Percentiles rank a stretch among this genome's conserved stretches.
phyloP scores from a whole-genome alignment of 1,140 invertebrate genomes.

The Cydia splendana region DNA sequence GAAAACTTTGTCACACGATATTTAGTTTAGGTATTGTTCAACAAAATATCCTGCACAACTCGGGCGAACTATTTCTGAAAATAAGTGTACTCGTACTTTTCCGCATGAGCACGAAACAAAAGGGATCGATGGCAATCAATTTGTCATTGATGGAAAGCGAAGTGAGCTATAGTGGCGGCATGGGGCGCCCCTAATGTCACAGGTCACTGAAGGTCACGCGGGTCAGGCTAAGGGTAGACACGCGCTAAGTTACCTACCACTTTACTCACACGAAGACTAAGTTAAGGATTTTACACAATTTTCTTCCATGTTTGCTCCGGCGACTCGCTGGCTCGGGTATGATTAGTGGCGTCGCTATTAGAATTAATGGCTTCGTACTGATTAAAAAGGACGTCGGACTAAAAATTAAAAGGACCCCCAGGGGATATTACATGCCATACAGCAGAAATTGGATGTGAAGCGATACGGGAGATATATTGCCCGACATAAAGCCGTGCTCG shows the following conservation, averaged over 20 bases:
- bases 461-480: constrained; percentile 74
- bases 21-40: constrained; percentile 35
- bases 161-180: constrained; percentile 24
- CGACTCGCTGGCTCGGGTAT: constrained; percentile 21
- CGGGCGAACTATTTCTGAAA: constrained; percentile 6
- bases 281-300: constrained; percentile 26
- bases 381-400: constrained; percentile 58
- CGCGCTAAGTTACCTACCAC: constrained; percentile 40
- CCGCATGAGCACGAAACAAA: constrained; percentile 30
- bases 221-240: constrained; percentile 47
- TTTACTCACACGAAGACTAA: constrained; percentile 20
- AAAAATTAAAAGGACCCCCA: constrained; percentile 67
- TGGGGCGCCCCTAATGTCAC: constrained; percentile 46
- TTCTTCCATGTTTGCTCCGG: constrained; percentile 18
- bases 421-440: constrained; percentile 73
- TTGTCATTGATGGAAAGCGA: constrained; percentile 24
- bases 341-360: constrained; percentile 39
- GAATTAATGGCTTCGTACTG: constrained; percentile 54
- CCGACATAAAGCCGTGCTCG: constrained; percentile 66
- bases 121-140: constrained; percentile 27
- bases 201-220: constrained; percentile 51
- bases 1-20: constrained; percentile 52
- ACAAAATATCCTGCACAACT: constrained; percentile 19
- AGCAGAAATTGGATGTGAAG: constrained; percentile 70
- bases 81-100: constrained; percentile 11